Evolutionary conservation across 2,797 vertebrate genomes (phyloP).

Genomic region (Falco rusticolus): DNA sequence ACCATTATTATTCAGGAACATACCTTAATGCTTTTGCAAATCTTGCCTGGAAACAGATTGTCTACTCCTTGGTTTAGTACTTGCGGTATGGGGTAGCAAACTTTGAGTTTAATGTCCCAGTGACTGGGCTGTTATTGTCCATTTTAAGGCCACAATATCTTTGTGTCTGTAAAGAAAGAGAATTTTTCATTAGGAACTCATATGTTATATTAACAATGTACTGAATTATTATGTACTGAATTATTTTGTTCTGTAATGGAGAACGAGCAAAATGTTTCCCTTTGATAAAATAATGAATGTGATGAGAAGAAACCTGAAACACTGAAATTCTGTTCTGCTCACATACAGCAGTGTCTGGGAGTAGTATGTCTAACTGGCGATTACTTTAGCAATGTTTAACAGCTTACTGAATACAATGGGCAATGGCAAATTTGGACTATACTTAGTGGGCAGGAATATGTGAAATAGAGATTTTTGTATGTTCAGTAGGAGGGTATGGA

Average conservation of each 20-base stretch:
- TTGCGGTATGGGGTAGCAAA: background rate
- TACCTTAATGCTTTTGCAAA: background rate
- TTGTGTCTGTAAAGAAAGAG: conserved; percentile 3
- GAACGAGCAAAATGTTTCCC: conserved; percentile 2
- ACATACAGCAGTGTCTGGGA: background rate
- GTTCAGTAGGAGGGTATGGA: background rate
- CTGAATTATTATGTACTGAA: background rate
- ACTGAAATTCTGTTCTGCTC: background rate
- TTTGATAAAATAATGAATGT: conserved; percentile 26
- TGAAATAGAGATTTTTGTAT: background rate
- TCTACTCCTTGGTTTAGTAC: background rate
- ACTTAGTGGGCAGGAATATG: background rate
- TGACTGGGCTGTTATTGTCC: background rate
- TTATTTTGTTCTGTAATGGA: conserved; percentile 23
- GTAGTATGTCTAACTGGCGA: background rate
- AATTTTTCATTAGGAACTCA: background rate
- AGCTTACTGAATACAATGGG: background rate
- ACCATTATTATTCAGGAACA: background rate
- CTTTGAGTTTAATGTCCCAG: background rate
- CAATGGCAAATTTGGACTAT: background rate
- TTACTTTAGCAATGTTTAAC: background rate
- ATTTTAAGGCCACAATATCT: background rate
- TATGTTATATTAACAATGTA: background rate
- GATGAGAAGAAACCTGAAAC: background rate
- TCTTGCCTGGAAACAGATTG: background rate